Conservation (phyloP, 2,113 vertebrate genomes). For the Aix galericulata region DNA sequence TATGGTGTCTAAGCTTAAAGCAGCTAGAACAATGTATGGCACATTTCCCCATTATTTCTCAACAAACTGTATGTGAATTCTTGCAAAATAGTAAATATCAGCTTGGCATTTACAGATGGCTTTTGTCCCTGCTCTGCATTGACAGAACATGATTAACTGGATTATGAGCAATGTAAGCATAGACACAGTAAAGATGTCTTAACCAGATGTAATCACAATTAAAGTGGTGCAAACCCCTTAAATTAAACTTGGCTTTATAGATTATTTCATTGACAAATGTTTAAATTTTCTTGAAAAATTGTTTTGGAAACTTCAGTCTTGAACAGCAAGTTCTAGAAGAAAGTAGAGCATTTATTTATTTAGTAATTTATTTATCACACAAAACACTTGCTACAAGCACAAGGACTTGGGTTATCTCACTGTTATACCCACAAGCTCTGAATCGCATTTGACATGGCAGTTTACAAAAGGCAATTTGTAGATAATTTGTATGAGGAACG, state of each 20-base stretch:
- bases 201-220: not conserved
- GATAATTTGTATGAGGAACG: not conserved
- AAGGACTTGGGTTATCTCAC: not conserved
- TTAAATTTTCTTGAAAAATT: not conserved
- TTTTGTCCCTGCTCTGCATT: not conserved
- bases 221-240: not conserved
- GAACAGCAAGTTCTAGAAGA: not conserved
- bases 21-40: not conserved
- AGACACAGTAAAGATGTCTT: not conserved
- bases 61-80: not conserved
- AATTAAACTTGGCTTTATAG: not conserved
- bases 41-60: not conserved
- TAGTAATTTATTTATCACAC: slow-evolving; percentile 12
- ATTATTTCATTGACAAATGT: not conserved
- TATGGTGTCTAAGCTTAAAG: not conserved
- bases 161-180: not conserved
- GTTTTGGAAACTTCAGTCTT: not conserved
- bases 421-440: not conserved
- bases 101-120: not conserved
- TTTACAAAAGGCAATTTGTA: not conserved
- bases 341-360: not conserved
- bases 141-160: not conserved
- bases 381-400: not conserved
- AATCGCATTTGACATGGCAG: not conserved
- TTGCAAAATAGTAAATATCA: not conserved